Percentiles rank a stretch among this genome's conserved stretches.
phyloP scores from a whole-genome alignment of 2,888 invertebrate species.

The Crioceris asparagi region DNA sequence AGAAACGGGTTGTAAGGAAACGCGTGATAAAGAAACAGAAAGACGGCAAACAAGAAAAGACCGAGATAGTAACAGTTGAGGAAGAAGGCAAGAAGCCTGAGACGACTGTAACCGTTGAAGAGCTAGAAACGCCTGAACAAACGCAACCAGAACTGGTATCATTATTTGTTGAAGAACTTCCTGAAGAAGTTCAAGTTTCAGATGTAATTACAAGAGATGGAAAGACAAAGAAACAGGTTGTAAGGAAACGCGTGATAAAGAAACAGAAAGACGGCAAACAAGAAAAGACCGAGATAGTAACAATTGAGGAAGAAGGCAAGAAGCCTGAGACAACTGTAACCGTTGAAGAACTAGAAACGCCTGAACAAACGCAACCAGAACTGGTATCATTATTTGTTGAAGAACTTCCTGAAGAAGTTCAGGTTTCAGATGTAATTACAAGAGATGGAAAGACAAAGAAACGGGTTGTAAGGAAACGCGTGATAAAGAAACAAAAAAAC shows the following conservation, averaged over 20 bases:
- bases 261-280: constrained; percentile 25
- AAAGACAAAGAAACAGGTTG: constrained; percentile 25
- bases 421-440: constrained; percentile 21
- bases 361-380: constrained; percentile 12
- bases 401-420: constrained; percentile 22
- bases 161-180: constrained; percentile 18
- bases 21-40: constrained; percentile 31
- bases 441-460: constrained; percentile 25
- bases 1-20: constrained; percentile 26
- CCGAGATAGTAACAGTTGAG: constrained; percentile 23
- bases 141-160: constrained; percentile 12
- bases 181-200: constrained; percentile 17
- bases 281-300: constrained; percentile 27
- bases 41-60: constrained; percentile 30
- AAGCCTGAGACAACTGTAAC: constrained; percentile 34
- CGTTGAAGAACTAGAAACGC: constrained; percentile 30
- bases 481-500: constrained; percentile 37
- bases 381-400: constrained; percentile 12
- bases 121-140: constrained; percentile 10
- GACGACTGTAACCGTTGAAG: constrained; percentile 27
- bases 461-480: constrained; percentile 34
- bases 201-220: constrained; percentile 29
- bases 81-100: constrained; percentile 37
- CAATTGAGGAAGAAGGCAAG: constrained; percentile 33
- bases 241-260: constrained; percentile 23